Base-by-base conservation (phyloP, 1,140 invertebrate genomes). In the Scaptomyza hsui region DNA sequence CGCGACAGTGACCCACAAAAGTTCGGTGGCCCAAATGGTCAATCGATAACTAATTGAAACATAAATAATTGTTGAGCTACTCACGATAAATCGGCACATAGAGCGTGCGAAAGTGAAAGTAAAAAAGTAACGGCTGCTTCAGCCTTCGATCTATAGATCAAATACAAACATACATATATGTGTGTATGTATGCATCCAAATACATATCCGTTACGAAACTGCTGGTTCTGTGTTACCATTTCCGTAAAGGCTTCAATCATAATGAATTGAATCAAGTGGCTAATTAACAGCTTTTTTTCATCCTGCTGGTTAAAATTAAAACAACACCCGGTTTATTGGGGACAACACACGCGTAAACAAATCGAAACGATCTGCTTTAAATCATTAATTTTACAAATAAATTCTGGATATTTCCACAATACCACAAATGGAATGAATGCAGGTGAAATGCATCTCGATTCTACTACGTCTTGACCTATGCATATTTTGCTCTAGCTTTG, bases 1-100 rank as follows among this genome's bases (percentile, higher is more conserved):
- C 48, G 21, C 53, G 41, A 47, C 62, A 75, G 62, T 86, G 81
- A 88, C 81, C 82, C 72, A 81, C 73, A 86, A 77, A 80, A n/a
- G 26, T 61, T 29, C 44, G 41, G 45, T 24, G 37, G 45, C 56
- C 32, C 32, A 37, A 37, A 47, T 41, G 12, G 35, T 21, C 19
- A 57, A 29, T 47, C 45, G n/a, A 32, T 19, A 41, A 15, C 4
- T 29, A 49, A 19, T 72, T 64, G 37, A 19, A 13, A 48, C 48
- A 16, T 59, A 67, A 65, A 52, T 2, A 13, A 24, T 42, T 26
- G 7, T 3, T 37, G 48, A 68, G 18, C 42, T 49, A 32, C 41
- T 29, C 29, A 35, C 7, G 39, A n/a, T n/a, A n/a, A 26, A 37
- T 18, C 24, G 9, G 7, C 26, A 29, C 26, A 24, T 5, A 24